Evolutionary conservation across 1,140 invertebrate species (phyloP).

Genomic region (Plodia interpunctella): DNA sequence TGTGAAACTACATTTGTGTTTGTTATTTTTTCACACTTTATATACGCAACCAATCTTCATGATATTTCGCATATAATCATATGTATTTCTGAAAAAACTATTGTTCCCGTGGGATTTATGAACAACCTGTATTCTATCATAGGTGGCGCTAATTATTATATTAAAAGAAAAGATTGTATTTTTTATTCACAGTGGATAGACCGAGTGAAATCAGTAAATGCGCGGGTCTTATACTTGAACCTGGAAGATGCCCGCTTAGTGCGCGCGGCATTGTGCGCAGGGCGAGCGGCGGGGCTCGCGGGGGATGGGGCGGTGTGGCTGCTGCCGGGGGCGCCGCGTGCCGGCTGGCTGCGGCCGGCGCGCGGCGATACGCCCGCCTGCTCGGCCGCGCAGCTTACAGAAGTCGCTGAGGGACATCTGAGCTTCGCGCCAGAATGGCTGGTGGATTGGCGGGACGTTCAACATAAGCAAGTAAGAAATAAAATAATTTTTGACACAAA

Average conservation of each 20-base stretch:
- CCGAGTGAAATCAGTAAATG: conserved; percentile 30
- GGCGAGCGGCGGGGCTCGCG: conserved; percentile 18
- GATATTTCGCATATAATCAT: too few species aligned
- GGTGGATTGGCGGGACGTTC: conserved; percentile 25
- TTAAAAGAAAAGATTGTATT: too few species aligned
- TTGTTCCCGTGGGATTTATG: too few species aligned
- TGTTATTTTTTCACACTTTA: neutral
- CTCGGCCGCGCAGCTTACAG: conserved; percentile 21
- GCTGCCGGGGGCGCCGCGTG: conserved; percentile 29
- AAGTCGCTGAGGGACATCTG: conserved; percentile 36
- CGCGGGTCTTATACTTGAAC: conserved; percentile 36
- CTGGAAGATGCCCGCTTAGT: conserved; percentile 47
- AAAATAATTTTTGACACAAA: too few species aligned
- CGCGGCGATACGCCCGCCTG: conserved; percentile 19
- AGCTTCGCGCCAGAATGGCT: conserved; percentile 34
- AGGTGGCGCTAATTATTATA: too few species aligned
- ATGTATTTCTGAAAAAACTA: too few species aligned
- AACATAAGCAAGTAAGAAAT: neutral
- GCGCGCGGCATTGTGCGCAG: conserved; percentile 51
- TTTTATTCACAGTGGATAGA: conserved; percentile 34
- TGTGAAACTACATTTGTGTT: neutral
- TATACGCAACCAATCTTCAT: too few species aligned
- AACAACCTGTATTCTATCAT: too few species aligned
- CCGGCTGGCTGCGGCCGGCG: conserved; percentile 16
- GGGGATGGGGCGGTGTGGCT: conserved; percentile 33